Conservation (phyloP, 2,113 vertebrate species). For the Charadrius vociferus region DNA sequence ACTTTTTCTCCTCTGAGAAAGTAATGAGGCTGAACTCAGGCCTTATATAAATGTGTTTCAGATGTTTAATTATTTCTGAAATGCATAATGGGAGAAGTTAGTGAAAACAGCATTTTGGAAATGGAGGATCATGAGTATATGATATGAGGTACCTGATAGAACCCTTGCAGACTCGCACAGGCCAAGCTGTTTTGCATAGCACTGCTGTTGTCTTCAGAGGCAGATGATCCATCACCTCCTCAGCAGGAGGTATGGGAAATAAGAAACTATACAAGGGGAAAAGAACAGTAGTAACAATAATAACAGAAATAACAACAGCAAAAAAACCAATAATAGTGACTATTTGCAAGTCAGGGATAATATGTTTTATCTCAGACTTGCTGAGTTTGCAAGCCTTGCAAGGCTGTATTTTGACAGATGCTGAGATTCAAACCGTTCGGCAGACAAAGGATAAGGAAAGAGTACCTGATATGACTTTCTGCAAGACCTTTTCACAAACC, state of each 20-base stretch:
- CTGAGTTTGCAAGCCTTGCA: neutral
- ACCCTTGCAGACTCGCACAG: neutral
- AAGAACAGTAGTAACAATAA: neutral
- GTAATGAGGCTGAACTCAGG: neutral
- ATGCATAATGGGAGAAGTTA: neutral
- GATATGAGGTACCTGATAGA: neutral
- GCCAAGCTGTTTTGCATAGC: neutral
- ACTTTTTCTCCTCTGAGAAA: neutral
- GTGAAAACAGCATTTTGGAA: neutral
- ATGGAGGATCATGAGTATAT: neutral
- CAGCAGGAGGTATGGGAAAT: neutral
- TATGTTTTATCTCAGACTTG: neutral
- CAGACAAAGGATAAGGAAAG: neutral
- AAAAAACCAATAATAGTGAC: neutral
- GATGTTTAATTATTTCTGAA: neutral
- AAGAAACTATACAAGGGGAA: neutral
- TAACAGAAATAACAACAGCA: neutral
- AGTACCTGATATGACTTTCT: neutral
- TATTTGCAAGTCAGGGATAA: slow-evolving; percentile 21
- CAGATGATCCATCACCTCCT: neutral
- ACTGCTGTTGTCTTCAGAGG: neutral
- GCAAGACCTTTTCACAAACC: neutral
- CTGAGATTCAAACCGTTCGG: slow-evolving; percentile 8
- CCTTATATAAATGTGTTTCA: neutral
- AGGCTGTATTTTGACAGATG: neutral